Percentiles rank a stretch among this genome's conserved stretches.
Evolutionary conservation across 2,888 invertebrate species (phyloP).

Genomic region (Hemaris fuciformis): DNA sequence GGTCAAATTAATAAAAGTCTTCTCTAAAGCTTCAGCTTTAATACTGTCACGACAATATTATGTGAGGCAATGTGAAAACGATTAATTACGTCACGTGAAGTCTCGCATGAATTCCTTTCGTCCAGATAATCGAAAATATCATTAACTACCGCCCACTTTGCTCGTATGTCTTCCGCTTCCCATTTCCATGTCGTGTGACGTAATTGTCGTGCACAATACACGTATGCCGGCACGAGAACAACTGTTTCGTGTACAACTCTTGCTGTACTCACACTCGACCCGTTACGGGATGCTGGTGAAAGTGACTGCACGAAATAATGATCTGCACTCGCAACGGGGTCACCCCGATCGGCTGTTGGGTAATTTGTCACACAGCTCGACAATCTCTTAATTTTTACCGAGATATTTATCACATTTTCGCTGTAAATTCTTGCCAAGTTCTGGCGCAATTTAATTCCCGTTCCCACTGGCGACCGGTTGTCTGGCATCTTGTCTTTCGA

Average conservation of each 20-base stretch:
- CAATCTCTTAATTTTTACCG: neutral
- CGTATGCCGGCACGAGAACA: neutral
- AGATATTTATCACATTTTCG: neutral
- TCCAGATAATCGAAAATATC: neutral
- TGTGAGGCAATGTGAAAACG: neutral
- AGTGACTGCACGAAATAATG: constrained; percentile 42
- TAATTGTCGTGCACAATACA: constrained; percentile 1
- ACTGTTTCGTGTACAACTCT: neutral
- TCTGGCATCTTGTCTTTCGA: neutral
- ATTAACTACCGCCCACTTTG: neutral
- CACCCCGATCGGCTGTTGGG: constrained; percentile 42
- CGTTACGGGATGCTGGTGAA: constrained; percentile 43
- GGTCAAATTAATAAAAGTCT: too few relatives aligned
- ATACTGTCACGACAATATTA: neutral
- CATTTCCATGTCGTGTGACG: neutral
- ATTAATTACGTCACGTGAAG: neutral
- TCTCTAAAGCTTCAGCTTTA: too few relatives aligned
- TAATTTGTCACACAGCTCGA: constrained; percentile 27
- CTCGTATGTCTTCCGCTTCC: neutral
- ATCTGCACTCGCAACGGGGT: constrained; percentile 38
- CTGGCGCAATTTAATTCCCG: neutral
- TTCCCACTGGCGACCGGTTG: neutral
- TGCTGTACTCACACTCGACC: constrained; percentile 13
- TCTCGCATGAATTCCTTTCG: neutral
- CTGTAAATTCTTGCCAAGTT: neutral